phyloP scores from a whole-genome alignment of 2,888 invertebrate genomes.

The Chymomyza amoena region DNA sequence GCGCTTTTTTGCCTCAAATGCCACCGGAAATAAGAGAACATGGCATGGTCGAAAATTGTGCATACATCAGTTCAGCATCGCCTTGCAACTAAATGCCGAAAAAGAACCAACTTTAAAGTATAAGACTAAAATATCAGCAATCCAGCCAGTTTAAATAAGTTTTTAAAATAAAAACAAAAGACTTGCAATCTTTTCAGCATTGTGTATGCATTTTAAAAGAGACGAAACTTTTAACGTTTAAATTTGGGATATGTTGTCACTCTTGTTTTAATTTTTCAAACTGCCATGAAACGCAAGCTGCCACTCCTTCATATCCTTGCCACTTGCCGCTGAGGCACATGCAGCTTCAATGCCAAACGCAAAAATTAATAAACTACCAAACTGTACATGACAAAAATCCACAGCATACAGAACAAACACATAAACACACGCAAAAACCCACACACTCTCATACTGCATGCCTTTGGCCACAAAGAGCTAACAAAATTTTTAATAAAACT shows the following conservation, averaged over 20 bases:
- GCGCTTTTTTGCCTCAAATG: too few species aligned
- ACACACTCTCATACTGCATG: not conserved
- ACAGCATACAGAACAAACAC: not conserved
- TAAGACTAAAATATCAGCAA: too few species aligned
- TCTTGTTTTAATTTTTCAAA: not conserved
- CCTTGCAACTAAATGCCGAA: too few species aligned
- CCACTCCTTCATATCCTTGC: not conserved
- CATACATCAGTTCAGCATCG: too few species aligned
- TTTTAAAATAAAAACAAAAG: not conserved
- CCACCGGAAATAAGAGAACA: too few species aligned
- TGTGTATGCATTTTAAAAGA: not conserved
- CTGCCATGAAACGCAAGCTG: not conserved
- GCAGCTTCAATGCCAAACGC: not conserved
- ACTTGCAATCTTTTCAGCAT: not conserved
- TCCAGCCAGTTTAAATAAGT: too few species aligned
- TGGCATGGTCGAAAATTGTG: too few species aligned
- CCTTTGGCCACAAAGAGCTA: conserved; percentile 4
- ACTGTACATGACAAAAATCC: conserved; percentile 1
- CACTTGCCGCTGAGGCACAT: not conserved
- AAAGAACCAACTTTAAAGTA: too few species aligned
- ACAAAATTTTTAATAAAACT: conserved; percentile 9
- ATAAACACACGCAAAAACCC: not conserved
- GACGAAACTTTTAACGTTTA: not conserved
- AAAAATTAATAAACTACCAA: not conserved
- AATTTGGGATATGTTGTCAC: not conserved